Evolutionary conservation across 2,888 invertebrate genomes (phyloP).

Genomic region (Drymonia ruficornis): DNA sequence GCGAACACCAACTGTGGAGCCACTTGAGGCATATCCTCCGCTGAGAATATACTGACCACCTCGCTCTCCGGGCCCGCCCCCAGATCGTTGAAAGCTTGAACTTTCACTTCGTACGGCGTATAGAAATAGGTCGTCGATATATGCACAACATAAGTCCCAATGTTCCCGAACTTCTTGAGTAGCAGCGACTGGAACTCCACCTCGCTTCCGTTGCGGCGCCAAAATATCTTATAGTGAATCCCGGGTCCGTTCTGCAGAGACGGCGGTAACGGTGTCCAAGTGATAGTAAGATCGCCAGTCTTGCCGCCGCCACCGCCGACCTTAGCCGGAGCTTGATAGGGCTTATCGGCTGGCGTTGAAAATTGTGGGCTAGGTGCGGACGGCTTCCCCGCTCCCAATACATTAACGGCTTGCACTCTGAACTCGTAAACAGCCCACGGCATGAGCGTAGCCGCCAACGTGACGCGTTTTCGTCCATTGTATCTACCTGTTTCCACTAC

Average conservation of each 20-base stretch:
- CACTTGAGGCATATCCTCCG: conserved; percentile 96
- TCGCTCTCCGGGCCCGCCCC: conserved; percentile 94
- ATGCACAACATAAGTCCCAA: conserved; percentile 91
- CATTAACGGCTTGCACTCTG: conserved; percentile 94
- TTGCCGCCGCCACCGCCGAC: conserved; percentile 98
- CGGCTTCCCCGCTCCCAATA: conserved; percentile 91
- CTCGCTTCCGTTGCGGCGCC: conserved; percentile 90
- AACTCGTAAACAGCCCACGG: conserved; percentile 97
- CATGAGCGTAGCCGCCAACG: conserved; percentile 88
- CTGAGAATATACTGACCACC: conserved; percentile 90
- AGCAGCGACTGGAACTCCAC: conserved; percentile 90
- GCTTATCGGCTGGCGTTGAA: conserved; percentile 92
- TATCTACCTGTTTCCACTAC: conserved; percentile 91
- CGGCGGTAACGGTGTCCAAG: conserved; percentile 91
- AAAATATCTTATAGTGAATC: conserved; percentile 95
- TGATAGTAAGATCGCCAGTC: conserved; percentile 96
- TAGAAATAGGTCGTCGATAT: conserved; percentile 90
- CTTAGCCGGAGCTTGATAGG: conserved; percentile 90
- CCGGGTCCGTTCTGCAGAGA: conserved; percentile 95
- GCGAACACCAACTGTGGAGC: conserved; percentile 94
- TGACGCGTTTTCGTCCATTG: conserved; percentile 90
- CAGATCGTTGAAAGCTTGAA: conserved; percentile 92
- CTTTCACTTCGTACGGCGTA: conserved; percentile 93
- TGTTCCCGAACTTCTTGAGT: conserved; percentile 90
- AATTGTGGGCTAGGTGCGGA: conserved; percentile 95